Evolutionary conservation across 2,888 invertebrate species (phyloP), one percentile per base, ranked within the genome.

Genomic region (Microplitis deprimator): DNA sequence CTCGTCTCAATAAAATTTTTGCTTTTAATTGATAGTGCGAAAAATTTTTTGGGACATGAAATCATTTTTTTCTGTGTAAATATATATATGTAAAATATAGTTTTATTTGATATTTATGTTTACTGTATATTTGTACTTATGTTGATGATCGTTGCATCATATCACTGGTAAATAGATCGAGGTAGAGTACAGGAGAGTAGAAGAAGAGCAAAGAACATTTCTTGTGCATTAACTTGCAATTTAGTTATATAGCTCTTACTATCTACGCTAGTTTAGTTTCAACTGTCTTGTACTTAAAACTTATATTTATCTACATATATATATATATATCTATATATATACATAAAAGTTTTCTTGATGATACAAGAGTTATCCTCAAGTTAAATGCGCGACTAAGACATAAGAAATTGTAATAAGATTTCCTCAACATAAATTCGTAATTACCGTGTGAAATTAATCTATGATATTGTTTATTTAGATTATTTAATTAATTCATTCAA

Each of bases 361-460:
- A 50, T 50, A 50, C 50, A 50, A 50, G 13, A 29, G 29, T 29
- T 13, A 50, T 50, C 13, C 50, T 50, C 13, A 50, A 50, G 50
- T 50, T 59, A 60, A 61, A 41, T 71, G 16, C 29, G 59, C 61
- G 16, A 71, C 70, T 50, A 50, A 50, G 50, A 50, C 13, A 13
- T 13, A 50, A 50, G 13, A 50, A 8, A 50, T 50, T 50, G 50
- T 5, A 50, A 50, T 50, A 13, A 50, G 13, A 50, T 50, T 50
- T 62, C 10, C 5, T 40, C 20, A 40, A 72, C 6, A 16, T 38
- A 40, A 64, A 64, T 72, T 64, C n/a, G 72, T 64, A 72, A 72
- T 72, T 72, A 40, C 72, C 72, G 72, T 72, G 72, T 38, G 72
- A 72, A 72, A 72, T 72, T 17, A 39, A 72, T 17, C 41, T 40